Evolutionary conservation across 1,140 invertebrate genomes (phyloP).

Genomic region (Musca domestica): DNA sequence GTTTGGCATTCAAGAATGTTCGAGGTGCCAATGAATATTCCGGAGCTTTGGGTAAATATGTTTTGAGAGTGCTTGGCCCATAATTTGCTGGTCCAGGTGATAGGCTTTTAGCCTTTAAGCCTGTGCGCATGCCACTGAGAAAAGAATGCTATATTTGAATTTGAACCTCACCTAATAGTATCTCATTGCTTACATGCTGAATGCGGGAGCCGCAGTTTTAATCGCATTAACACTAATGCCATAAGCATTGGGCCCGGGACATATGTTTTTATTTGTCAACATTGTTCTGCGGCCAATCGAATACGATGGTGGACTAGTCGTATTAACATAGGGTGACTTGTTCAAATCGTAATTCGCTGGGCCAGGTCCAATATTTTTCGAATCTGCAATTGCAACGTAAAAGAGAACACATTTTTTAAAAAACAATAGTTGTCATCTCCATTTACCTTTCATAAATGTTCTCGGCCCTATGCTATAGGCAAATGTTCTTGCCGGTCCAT

Average conservation of each 20-base stretch:
- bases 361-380: constrained; percentile 54
- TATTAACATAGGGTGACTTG: constrained; percentile 54
- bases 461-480: constrained; percentile 48
- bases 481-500: constrained; percentile 34
- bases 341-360: constrained; percentile 60
- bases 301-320: constrained; percentile 57
- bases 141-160: not conserved
- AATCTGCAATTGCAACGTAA: constrained; percentile 26
- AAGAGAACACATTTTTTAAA: not conserved
- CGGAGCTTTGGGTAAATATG: constrained; percentile 44
- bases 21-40: constrained; percentile 52
- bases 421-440: not conserved
- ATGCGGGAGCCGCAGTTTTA: constrained; percentile 51
- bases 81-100: constrained; percentile 64
- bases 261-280: constrained; percentile 49
- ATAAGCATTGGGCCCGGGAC: constrained; percentile 66
- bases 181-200: constrained; percentile 58
- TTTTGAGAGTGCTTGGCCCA: constrained; percentile 41
- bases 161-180: no score
- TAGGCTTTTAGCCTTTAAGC: constrained; percentile 36
- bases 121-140: constrained; percentile 53
- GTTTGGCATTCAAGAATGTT: constrained; percentile 19
- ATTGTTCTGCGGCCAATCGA: constrained; percentile 58
- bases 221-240: constrained; percentile 54
- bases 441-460: constrained; percentile 34